These are phyloP conservation scores for Athene cunicularia DNA, from an alignment of 2,113 vertebrate genomes.

Conservation along the genomic window DNA sequence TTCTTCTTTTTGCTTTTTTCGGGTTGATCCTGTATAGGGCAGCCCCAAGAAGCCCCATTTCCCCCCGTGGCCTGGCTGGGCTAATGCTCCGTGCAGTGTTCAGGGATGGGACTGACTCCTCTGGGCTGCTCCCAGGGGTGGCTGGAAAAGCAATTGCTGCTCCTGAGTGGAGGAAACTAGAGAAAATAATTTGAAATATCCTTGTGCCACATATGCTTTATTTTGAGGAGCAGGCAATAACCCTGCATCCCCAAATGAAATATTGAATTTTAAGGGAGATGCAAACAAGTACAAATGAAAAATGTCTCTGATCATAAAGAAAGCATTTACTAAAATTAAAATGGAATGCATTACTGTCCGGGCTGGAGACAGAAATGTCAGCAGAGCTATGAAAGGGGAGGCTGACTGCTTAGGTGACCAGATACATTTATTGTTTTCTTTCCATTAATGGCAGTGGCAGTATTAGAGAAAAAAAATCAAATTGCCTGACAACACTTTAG, in stretches of 20 bases:
- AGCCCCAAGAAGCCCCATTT: not conserved
- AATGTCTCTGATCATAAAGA: constrained; percentile 53
- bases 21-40: not conserved
- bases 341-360: constrained; percentile 49
- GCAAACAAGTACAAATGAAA: constrained; percentile 65
- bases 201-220: constrained; percentile 21
- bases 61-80: fast-evolving
- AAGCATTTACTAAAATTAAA: constrained; percentile 61
- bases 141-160: not conserved
- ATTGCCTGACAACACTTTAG: constrained; percentile 18
- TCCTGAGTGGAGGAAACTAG: not conserved
- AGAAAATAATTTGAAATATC: constrained; percentile 25
- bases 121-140: not conserved
- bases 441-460: constrained; percentile 30
- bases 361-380: constrained; percentile 30
- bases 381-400: not conserved
- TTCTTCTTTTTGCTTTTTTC: not conserved
- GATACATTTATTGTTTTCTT: constrained; percentile 47
- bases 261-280: constrained; percentile 59
- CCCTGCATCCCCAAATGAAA: constrained; percentile 1
- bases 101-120: not conserved
- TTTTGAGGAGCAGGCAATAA: constrained; percentile 25
- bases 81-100: fast-evolving
- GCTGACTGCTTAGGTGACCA: constrained; percentile 47
- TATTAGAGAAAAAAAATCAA: not conserved